Evolutionary conservation across 2,113 vertebrate species (phyloP).

Genomic region (Patagioenas fasciata): DNA sequence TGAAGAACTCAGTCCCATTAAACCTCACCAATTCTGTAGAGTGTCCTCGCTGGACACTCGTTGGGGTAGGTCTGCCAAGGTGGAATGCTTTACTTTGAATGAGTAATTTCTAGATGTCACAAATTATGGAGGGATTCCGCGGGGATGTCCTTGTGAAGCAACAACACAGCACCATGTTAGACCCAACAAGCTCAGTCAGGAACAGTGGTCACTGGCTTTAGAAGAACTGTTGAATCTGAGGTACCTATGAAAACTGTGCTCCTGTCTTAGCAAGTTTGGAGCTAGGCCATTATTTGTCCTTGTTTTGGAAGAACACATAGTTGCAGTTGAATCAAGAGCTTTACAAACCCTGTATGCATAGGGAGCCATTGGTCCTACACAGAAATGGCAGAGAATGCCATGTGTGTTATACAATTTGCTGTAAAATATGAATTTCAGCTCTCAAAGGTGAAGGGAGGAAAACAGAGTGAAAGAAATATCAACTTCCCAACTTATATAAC

Average conservation of each 20-base stretch:
- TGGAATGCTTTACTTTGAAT: background rate
- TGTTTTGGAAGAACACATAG: background rate
- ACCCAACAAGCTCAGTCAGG: background rate
- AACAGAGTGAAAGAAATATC: background rate
- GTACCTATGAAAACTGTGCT: background rate
- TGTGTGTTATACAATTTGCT: background rate
- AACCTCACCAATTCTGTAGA: background rate
- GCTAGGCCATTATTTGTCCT: background rate
- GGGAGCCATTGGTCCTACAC: background rate
- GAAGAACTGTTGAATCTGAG: background rate
- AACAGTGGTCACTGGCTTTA: background rate
- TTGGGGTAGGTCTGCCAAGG: background rate
- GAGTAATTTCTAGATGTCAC: background rate
- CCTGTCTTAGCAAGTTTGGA: background rate
- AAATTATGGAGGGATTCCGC: background rate
- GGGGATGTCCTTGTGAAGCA: background rate
- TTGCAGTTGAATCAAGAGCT: background rate
- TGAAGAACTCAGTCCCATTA: background rate
- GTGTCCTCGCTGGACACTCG: background rate
- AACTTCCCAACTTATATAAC: background rate
- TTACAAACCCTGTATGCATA: background rate
- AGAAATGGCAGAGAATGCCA: background rate
- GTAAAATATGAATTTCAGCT: background rate
- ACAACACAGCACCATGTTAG: background rate
- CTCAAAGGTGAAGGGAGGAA: background rate